A percentile compares a stretch with the other conserved stretches of the same genome.
Evolutionary conservation across 2,113 vertebrate species (phyloP).

Genomic region (Mormyrus iriodes): DNA sequence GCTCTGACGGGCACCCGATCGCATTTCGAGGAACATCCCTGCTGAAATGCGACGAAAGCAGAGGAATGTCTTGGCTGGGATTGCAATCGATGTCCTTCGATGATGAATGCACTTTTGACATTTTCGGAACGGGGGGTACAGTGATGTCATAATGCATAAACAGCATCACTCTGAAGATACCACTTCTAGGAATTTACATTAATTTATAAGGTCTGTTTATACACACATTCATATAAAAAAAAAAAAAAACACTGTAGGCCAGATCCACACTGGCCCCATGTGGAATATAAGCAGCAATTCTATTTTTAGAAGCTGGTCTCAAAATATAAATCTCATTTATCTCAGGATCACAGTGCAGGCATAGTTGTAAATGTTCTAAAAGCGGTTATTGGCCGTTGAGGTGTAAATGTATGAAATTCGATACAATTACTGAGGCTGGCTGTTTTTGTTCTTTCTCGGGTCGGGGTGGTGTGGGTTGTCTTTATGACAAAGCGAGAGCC

Average conservation of each 20-base stretch:
- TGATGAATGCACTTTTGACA: neutral
- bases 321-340: slow-evolving; percentile 12
- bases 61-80: neutral
- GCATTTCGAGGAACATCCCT: neutral
- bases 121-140: neutral
- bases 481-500: slow-evolving; percentile 4
- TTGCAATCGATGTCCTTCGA: neutral
- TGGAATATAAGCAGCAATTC: neutral
- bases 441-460: neutral
- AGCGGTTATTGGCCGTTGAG: neutral
- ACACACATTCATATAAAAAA: neutral
- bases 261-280: neutral
- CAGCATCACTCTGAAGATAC: neutral
- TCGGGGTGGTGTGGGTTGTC: neutral
- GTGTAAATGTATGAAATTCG: slow-evolving; percentile 19
- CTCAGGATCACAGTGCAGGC: neutral
- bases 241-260: neutral
- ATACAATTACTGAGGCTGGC: slow-evolving; percentile 20
- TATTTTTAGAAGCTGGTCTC: slow-evolving; percentile 13
- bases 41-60: neutral
- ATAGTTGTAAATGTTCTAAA: slow-evolving; percentile 10
- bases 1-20: neutral
- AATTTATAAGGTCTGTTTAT: neutral
- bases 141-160: neutral
- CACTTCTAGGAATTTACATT: neutral